Base-by-base conservation (phyloP, 2,113 vertebrate genomes). In the Vimba vimba region DNA sequence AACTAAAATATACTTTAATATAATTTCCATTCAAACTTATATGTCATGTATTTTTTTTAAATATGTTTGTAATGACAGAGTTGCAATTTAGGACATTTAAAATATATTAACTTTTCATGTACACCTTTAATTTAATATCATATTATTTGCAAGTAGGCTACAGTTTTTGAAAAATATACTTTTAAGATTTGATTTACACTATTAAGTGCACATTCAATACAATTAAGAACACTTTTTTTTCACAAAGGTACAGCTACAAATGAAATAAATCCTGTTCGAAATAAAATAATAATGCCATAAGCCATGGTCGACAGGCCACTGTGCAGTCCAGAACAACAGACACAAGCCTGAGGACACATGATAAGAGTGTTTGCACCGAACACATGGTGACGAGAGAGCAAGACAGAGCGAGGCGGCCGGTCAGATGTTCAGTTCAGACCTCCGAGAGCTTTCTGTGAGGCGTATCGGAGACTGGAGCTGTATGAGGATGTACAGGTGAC, bases 361-460 rank as follows among this genome's bases (percentile, higher is more conserved):
- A 89, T 84, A 84, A 80, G 69, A 69, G 17, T 86, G 82, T 60
- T 82, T 79, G 9, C 33, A 19, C 4, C 33, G 30, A 73, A 77
- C 71, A 57, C 60, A 62, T 93, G 94, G 66, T 71, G 50, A 83
- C 57, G 47, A 71, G 47, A 95, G 95, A 92, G 89, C 94, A 94
- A 91, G 78, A 89, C 82, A 39, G 43, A 55, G 21, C 60, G 33
- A 39, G 21, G 21, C 1, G 27, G 19, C 36, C 27, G 60, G 13
- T 81, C 59, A 81, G 45, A 36, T 55, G 60, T 25, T 73, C 64
- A 71, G 81, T 10, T 83, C 19, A 52, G 79, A 27, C n/a, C 50
- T 47, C 15, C 33, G 13, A 33, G 47, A 27, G 27, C 5, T 71
- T 71, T 57, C 8, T 76, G 13, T 84, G 36, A 55, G n/a, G 23